Conservation (phyloP, 2,113 vertebrate genomes). For the Vidua chalybeata region DNA sequence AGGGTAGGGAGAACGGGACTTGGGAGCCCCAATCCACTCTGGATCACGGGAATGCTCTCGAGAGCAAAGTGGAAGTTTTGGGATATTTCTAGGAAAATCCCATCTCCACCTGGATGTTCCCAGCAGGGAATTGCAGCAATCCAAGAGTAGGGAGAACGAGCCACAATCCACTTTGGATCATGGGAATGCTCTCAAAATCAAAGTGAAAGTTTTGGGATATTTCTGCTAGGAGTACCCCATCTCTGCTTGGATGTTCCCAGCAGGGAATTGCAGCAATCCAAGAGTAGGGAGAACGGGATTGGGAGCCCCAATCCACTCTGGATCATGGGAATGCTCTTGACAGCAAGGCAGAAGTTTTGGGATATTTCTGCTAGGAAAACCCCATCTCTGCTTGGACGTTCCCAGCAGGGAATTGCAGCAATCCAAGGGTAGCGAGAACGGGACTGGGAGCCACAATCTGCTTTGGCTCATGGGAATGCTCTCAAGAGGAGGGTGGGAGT, state of each 20-base stretch:
- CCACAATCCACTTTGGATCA: background rate
- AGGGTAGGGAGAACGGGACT: fast-evolving
- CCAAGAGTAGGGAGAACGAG: fast-evolving
- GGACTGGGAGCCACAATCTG: no score
- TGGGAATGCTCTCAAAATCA: background rate
- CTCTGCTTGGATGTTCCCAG: background rate
- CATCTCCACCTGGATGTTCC: background rate
- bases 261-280: background rate
- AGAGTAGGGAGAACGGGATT: fast-evolving
- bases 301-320: fast-evolving
- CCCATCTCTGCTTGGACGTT: background rate
- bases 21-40: no score
- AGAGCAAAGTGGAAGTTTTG: no score
- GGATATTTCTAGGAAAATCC: background rate
- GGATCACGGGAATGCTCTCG: background rate
- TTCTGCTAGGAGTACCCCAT: fast-evolving
- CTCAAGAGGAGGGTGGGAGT: no score
- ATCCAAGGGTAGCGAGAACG: no score
- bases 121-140: fast-evolving
- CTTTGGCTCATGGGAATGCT: no score
- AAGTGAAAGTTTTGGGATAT: background rate
- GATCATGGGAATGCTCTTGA: background rate
- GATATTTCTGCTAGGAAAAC: background rate
- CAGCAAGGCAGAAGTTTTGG: background rate
- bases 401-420: background rate